These are phyloP conservation scores for Alloplasta piceator DNA, from an alignment of 2,888 invertebrate species.

Conservation along the genomic window DNA sequence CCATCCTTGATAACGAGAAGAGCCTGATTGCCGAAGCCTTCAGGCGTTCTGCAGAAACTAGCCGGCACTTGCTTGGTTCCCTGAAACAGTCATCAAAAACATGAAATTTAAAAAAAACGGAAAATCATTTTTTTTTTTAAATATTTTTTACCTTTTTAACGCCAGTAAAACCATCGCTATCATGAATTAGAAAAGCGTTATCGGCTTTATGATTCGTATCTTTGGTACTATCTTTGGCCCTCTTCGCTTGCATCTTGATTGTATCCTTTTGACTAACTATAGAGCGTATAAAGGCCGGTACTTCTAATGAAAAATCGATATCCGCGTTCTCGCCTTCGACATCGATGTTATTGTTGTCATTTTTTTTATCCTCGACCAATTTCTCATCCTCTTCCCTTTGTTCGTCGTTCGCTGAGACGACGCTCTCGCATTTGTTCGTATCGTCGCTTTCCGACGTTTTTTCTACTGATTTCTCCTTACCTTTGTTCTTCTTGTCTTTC, in stretches of 20 bases:
- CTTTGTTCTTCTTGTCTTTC: slow-evolving; percentile 46
- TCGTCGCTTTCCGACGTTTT: not conserved
- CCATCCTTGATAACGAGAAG: slow-evolving; percentile 42
- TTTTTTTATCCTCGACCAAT: not conserved
- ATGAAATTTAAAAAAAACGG: not conserved
- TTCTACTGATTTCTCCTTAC: slow-evolving; percentile 12
- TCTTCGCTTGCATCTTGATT: slow-evolving; percentile 33
- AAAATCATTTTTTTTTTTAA: not conserved
- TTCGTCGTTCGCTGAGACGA: not conserved
- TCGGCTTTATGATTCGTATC: not conserved
- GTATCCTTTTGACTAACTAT: slow-evolving; percentile 49
- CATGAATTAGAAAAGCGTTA: slow-evolving; percentile 3
- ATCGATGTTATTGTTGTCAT: slow-evolving; percentile 9
- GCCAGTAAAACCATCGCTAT: slow-evolving; percentile 31
- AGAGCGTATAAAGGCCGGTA: slow-evolving; percentile 58
- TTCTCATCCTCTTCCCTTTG: not conserved
- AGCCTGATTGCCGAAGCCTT: slow-evolving; percentile 58
- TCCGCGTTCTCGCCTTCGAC: slow-evolving; percentile 20
- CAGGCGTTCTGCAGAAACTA: slow-evolving; percentile 54
- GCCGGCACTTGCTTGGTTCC: slow-evolving; percentile 33
- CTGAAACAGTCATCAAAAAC: slow-evolving; percentile 24
- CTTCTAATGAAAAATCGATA: slow-evolving; percentile 30
- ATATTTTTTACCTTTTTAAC: slow-evolving; percentile 46
- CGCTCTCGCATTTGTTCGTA: not conserved
- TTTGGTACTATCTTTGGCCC: not conserved